These are phyloP conservation scores for Amphipyra berbera DNA, from an alignment of 2,888 invertebrate species.

Conservation along the genomic window DNA sequence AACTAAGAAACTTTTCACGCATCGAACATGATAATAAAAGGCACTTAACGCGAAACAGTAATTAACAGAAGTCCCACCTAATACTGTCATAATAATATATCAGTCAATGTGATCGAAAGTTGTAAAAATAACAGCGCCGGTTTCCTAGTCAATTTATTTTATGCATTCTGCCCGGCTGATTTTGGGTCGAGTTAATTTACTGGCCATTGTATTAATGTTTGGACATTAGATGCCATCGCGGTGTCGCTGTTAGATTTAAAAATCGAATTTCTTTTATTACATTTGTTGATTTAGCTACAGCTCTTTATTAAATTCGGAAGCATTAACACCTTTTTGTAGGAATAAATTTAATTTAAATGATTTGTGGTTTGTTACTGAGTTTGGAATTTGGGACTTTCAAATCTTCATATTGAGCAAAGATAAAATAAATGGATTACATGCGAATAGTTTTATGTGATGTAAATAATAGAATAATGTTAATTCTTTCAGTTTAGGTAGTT, in stretches of 20 bases:
- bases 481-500: no score
- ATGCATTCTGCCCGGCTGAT: slow-evolving; percentile 71
- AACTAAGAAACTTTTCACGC: neutral
- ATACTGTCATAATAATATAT: slow-evolving; percentile 35
- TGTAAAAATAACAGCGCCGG: slow-evolving; percentile 55
- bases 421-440: neutral
- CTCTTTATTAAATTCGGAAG: slow-evolving; percentile 66
- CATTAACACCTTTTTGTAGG: slow-evolving; percentile 48
- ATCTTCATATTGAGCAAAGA: neutral
- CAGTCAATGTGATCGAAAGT: slow-evolving; percentile 54
- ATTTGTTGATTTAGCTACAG: slow-evolving; percentile 68
- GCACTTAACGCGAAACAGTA: slow-evolving; percentile 14
- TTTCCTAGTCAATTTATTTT: slow-evolving; percentile 72
- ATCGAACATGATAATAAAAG: slow-evolving; percentile 20
- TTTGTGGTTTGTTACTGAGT: slow-evolving; percentile 13
- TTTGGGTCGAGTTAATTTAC: slow-evolving; percentile 76
- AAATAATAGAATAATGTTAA: no score
- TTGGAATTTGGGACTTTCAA: slow-evolving; percentile 7
- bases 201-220: slow-evolving; percentile 73
- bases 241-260: slow-evolving; percentile 68
- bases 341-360: slow-evolving; percentile 51
- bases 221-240: slow-evolving; percentile 50
- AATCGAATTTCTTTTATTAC: slow-evolving; percentile 74
- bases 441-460: neutral
- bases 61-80: slow-evolving; percentile 28